Conservation (phyloP, 2,888 invertebrate genomes). For the Elmis aenea region DNA sequence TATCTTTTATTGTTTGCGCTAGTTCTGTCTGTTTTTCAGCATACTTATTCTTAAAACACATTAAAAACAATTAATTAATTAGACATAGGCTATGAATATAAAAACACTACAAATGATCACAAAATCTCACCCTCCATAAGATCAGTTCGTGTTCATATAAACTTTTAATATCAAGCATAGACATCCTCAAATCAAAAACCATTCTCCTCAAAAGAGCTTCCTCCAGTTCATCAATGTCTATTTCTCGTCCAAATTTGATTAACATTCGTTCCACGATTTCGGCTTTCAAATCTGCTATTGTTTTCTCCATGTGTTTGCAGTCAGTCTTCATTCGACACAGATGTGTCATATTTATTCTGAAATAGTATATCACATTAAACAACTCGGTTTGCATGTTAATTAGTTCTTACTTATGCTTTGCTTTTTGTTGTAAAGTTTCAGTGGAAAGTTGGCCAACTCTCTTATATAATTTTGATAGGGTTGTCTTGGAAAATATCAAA, state of each 20-base stretch:
- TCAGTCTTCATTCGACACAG: slow-evolving; percentile 67
- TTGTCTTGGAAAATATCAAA: slow-evolving; percentile 60
- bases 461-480: slow-evolving; percentile 54
- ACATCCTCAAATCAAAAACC: slow-evolving; percentile 52
- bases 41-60: slow-evolving; percentile 38
- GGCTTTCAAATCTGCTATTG: slow-evolving; percentile 54
- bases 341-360: slow-evolving; percentile 62
- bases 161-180: slow-evolving; percentile 46
- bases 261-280: slow-evolving; percentile 50
- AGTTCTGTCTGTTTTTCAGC: slow-evolving; percentile 42
- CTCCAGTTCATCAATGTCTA: slow-evolving; percentile 54
- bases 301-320: slow-evolving; percentile 59
- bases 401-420: slow-evolving; percentile 56
- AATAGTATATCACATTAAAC: not conserved
- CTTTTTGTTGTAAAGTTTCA: slow-evolving; percentile 59
- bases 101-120: too few relatives aligned
- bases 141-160: slow-evolving; percentile 47
- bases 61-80: slow-evolving; percentile 3
- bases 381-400: not conserved
- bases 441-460: slow-evolving; percentile 61
- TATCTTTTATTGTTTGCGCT: slow-evolving; percentile 47
- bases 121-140: slow-evolving; percentile 39
- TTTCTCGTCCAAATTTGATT: slow-evolving; percentile 53
- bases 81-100: too few relatives aligned
- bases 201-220: slow-evolving; percentile 53